Percentiles rank a stretch among this genome's conserved stretches.
These are phyloP conservation scores for Orchestes rusci DNA, from an alignment of 2,888 invertebrate species.

Conservation along the genomic window DNA sequence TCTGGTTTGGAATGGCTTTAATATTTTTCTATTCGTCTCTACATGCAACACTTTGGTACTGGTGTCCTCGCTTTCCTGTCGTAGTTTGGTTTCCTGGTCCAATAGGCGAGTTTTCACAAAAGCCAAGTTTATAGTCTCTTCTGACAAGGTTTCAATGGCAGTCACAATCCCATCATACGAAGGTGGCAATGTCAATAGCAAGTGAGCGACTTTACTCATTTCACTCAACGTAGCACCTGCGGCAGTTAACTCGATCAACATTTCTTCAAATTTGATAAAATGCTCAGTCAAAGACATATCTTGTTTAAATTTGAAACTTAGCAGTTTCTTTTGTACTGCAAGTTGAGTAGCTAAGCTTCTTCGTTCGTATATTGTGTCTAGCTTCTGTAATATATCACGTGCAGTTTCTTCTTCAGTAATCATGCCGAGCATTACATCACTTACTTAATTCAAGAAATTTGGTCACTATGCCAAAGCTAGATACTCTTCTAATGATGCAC, in stretches of 20 bases:
- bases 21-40: neutral
- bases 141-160: slow-evolving; percentile 6
- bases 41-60: neutral
- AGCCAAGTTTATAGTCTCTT: slow-evolving; percentile 10
- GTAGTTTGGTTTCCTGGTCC: slow-evolving; percentile 11
- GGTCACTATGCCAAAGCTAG: too few species aligned
- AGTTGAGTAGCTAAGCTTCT: slow-evolving; percentile 20
- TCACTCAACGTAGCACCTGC: slow-evolving; percentile 14
- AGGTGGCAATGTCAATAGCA: slow-evolving; percentile 2
- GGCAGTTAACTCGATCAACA: slow-evolving; percentile 20
- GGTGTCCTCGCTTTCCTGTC: neutral
- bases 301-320: slow-evolving; percentile 20
- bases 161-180: slow-evolving; percentile 8
- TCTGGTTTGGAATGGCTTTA: neutral
- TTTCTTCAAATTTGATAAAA: slow-evolving; percentile 18
- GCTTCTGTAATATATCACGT: slow-evolving; percentile 17
- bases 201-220: slow-evolving; percentile 6
- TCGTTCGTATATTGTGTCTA: slow-evolving; percentile 16
- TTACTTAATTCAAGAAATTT: too few species aligned
- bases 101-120: slow-evolving; percentile 17
- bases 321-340: slow-evolving; percentile 17
- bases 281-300: slow-evolving; percentile 13
- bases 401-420: slow-evolving; percentile 1
- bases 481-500: too few species aligned
- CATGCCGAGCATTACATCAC: slow-evolving; percentile 14